These are phyloP conservation scores for Sisyra terminalis DNA, from an alignment of 2,888 invertebrate species.

Conservation along the genomic window DNA sequence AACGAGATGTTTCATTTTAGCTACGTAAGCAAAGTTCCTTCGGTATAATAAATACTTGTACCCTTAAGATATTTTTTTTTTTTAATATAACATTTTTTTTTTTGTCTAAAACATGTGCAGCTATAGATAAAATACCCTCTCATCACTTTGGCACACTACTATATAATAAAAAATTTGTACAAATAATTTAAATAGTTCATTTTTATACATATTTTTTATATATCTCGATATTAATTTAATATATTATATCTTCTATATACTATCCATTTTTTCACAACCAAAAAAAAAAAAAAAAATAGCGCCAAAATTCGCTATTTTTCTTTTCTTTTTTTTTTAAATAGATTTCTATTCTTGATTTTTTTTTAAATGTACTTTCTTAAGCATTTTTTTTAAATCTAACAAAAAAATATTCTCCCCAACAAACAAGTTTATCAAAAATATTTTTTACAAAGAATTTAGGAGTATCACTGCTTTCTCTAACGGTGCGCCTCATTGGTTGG, in stretches of 20 bases:
- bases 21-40: background rate
- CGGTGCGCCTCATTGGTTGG: too few relatives aligned
- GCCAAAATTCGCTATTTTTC: slow-evolving; percentile 24
- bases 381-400: slow-evolving; percentile 28
- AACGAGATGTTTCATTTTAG: background rate
- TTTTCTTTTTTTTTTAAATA: slow-evolving; percentile 17
- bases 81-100: slow-evolving; percentile 10
- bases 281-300: slow-evolving; percentile 22
- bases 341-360: slow-evolving; percentile 19
- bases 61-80: slow-evolving; percentile 19
- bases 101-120: slow-evolving; percentile 25
- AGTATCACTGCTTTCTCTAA: slow-evolving; percentile 12
- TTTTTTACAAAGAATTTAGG: slow-evolving; percentile 27
- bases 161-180: slow-evolving; percentile 26
- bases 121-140: slow-evolving; percentile 27
- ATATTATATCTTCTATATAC: slow-evolving; percentile 26
- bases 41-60: slow-evolving; percentile 26
- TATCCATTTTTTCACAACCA: slow-evolving; percentile 32
- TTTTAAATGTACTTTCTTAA: too few relatives aligned
- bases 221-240: slow-evolving; percentile 17
- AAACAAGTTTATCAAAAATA: slow-evolving; percentile 51
- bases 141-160: slow-evolving; percentile 30
- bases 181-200: slow-evolving; percentile 27
- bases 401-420: slow-evolving; percentile 37
- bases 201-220: slow-evolving; percentile 23